Evolutionary conservation across 2,113 vertebrate species (phyloP), one percentile per base, ranked within the genome.

Genomic region (Strix aluco): DNA sequence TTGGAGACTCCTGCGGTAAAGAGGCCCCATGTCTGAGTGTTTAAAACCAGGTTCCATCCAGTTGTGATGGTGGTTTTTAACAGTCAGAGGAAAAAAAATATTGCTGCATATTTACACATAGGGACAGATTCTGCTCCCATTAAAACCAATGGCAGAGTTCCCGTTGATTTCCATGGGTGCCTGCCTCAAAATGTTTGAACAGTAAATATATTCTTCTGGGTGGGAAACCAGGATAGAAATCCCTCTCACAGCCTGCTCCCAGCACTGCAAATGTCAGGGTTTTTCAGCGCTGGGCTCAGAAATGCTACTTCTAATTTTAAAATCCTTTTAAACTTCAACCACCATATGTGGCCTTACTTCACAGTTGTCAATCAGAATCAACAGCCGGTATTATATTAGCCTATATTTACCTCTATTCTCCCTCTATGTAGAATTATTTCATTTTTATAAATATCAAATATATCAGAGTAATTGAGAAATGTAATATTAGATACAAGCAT

Each of bases 181-280:
- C 87, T 92, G 88, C 92, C 88, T 95, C 81, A 52, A 91, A 92
- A 77, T 96, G 91, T 97, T 96, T 96, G 86, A 94, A 95, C 92
- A 97, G 96, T 97, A 95, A 96, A 97, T 94, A 95, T 90, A 90
- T 95, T 97, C 78, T 96, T 94, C 96, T 95, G 89, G 89, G 97
- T 96, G 94, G 97, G 95, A 97, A 95, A 93, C 63, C 81, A 86
- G 93, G 81, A 88, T 90, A 96, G 94, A 95, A 94, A 93, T 95
- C 86, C 79, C 78, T 96, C 96, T 97, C 92, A 95, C 71, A 95
- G 96, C 32, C 81, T 94, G 78, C 87, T 95, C 81, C 70, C 70
- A 47, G 83, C n/a, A 7, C 91, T 88, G 92, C 84, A 95, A 94
- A 95, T 92, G 84, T 92, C 91, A 93, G 90, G 54, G 63, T 9